These are phyloP conservation scores for Megaustenia siamemsis DNA, from an alignment of 2,888 invertebrate genomes.

Conservation along the genomic window DNA sequence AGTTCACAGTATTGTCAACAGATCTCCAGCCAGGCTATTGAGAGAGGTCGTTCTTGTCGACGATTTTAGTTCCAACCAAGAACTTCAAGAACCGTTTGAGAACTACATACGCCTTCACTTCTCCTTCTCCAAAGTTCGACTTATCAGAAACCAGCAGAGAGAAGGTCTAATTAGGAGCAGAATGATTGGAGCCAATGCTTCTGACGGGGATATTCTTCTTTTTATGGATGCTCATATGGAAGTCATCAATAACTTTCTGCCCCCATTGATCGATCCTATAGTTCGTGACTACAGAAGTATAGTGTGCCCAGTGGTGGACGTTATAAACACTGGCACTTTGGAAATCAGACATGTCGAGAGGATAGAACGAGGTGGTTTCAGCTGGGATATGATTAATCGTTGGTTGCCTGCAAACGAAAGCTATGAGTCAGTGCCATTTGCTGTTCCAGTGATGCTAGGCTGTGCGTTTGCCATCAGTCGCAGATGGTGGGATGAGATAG, in stretches of 20 bases:
- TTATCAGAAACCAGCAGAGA: conserved; percentile 49
- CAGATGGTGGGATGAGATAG: conserved; percentile 93
- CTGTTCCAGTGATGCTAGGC: conserved; percentile 83
- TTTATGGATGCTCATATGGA: conserved; percentile 57
- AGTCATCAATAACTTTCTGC: conserved; percentile 50
- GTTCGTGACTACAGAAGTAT: conserved; percentile 40
- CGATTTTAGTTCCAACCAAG: conserved; percentile 47
- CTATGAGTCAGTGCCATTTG: conserved; percentile 43
- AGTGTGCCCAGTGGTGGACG: conserved; percentile 47
- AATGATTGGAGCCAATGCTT: conserved; percentile 44
- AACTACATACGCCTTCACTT: conserved; percentile 39
- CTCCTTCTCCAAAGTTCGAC: conserved; percentile 33
- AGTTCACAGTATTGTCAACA: conserved; percentile 45
- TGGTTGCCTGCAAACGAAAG: conserved; percentile 2
- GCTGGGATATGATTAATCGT: conserved; percentile 1
- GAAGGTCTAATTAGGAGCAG: conserved; percentile 50
- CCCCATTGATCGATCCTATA: conserved; percentile 49
- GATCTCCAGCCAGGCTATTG: conserved; percentile 40
- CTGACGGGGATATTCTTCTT: conserved; percentile 50
- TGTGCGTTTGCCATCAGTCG: conserved; percentile 97
- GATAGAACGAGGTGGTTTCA: not conserved
- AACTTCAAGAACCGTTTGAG: conserved; percentile 44
- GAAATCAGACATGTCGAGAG: not conserved
- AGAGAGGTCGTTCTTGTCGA: conserved; percentile 55
- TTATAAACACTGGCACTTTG: conserved; percentile 17